Evolutionary conservation across 2,888 invertebrate species (phyloP), one percentile per base, ranked within the genome.

Genomic region (Phlogophora meticulosa): DNA sequence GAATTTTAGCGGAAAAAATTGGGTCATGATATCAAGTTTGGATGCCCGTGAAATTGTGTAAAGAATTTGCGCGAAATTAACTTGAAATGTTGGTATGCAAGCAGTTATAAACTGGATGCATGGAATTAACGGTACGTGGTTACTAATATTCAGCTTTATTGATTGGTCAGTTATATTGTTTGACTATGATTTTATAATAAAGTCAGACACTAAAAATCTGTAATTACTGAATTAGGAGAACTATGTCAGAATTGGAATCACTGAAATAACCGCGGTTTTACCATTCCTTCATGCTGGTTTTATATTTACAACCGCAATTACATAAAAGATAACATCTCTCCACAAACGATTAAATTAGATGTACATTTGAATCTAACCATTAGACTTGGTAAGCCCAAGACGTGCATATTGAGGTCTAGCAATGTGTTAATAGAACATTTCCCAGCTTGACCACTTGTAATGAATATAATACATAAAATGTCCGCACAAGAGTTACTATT

Each of bases 381-480:
- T 67, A 55, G 43, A 66, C 74, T 78, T 61, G 57, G 57, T 51
- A 58, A 78, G 53, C 34, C 42, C 7, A 43, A 43, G 58, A 59
- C 53, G 24, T 68, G 45, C 46, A 49, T 59, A 74, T 74, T 78
- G 58, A 68, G 34, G 57, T 36, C 43, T 32, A 42, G 62, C 61
- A 69, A 80, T 72, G 69, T 80, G 69, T 80, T 71, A 81, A 77
- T 80, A 72, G 78, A 69, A 58, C 69, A 67, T 77, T 71, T 77
- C 78, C 38, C 84, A 76, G 78, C 76, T 58, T 74, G 76, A 55
- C 60, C 56, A 60, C 76, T 76, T 70, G 73, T 72, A 79, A 81
- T 76, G 69, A 79, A 81, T 77, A 72, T 66, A 71, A 73, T 70
- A 76, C 52, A 76, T 70, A 46, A 72, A 69, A 72, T 80, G 24